phyloP scores from a whole-genome alignment of 2,797 vertebrate genomes.

The Melanotaenia boesemani region DNA sequence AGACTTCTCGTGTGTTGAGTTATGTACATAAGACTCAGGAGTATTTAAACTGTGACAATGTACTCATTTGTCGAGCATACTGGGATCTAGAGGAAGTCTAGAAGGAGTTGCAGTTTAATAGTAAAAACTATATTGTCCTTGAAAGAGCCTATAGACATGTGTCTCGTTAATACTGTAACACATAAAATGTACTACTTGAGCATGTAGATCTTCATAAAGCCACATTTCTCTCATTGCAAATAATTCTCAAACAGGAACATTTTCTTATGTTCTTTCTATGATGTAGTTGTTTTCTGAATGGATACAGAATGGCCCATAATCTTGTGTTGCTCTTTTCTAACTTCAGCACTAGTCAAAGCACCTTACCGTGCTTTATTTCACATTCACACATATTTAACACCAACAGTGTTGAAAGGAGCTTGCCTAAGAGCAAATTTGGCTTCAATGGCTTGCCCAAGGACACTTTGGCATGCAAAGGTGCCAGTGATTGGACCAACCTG shows the following conservation, averaged over 20 bases:
- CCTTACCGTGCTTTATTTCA: neutral
- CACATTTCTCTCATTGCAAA: neutral
- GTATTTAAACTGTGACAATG: conserved; percentile 3
- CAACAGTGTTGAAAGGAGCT: neutral
- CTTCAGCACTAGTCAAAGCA: neutral
- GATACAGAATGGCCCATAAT: neutral
- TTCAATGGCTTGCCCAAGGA: neutral
- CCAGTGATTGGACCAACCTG: neutral
- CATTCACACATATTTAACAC: neutral
- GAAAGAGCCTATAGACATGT: conserved; percentile 36
- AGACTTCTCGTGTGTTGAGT: neutral
- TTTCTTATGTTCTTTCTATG: neutral
- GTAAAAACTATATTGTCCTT: conserved; percentile 51
- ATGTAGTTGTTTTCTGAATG: neutral
- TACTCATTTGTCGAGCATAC: conserved; percentile 21
- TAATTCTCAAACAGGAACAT: neutral
- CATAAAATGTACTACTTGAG: neutral
- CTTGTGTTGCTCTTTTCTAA: neutral
- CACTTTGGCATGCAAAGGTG: neutral
- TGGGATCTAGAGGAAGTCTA: conserved; percentile 12
- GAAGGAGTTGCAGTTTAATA: conserved; percentile 27
- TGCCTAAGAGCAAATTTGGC: neutral
- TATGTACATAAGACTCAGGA: conserved; percentile 15
- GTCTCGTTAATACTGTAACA: conserved; percentile 6
- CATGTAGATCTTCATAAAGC: neutral